Evolutionary conservation across 2,888 invertebrate species (phyloP), one percentile per base, ranked within the genome.

Genomic region (Macrosoma leucophasiata): DNA sequence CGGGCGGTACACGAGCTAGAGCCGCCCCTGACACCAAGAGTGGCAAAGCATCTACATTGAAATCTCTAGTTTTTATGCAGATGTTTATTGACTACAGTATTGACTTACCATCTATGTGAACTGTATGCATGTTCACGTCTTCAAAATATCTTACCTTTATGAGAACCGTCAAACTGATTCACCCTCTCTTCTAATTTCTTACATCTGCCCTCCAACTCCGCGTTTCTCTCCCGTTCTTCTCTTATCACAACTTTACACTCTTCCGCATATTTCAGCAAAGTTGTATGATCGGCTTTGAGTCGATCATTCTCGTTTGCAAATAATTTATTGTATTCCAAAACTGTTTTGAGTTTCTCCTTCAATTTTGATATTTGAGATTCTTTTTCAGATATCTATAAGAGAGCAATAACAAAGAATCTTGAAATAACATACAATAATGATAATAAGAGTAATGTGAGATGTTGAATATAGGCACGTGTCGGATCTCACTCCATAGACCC

Each of bases 231-330:
- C 38, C 68, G 85, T 47, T 84, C 79, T n/a, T 77, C 69, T 51
- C 73, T 77, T 9, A 87, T 59, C 12, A 86, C 78, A 10, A 59
- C 55, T 39, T 85, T 84, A 18, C 87, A 77, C 21, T 86, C 86
- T 26, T 87, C 86, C 13, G 86, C 81, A 26, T 86, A 82, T 25
- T 67, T 65, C 1, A 78, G 61, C 13, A 88, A 54, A 17, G 86
- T 85, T 2, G 68, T 64, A 26, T 87, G 81, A 40, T 87, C 84
- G 1, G 48, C 58, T 47, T 84, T 82, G 4, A 91, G 59, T 21
- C 78, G 73, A 37, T 86, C 86, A 44, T 90, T 90, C 54, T 90
- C 90, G 39, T 86, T 82, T 0, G 87, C 84, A 41, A 90, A 86
- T 20, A 89, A 76, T 34, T 86, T 85, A 56, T 91, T 90, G 45